Evolutionary conservation across 2,888 invertebrate species (phyloP).

Genomic region (Tetranychus truncatus): DNA sequence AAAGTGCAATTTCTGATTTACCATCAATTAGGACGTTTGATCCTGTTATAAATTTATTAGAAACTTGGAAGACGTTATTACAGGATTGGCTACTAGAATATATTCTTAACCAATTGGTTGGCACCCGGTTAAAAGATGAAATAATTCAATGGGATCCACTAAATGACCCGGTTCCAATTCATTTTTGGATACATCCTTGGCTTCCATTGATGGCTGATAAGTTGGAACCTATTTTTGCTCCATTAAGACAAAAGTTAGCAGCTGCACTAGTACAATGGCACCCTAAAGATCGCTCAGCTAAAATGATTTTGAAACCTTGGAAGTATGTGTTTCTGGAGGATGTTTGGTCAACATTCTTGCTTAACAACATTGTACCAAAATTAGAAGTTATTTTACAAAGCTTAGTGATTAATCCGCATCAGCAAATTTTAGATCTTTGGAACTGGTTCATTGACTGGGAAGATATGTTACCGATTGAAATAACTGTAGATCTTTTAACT

Average conservation of each 20-base stretch:
- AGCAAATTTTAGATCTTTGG: slow-evolving; percentile 66
- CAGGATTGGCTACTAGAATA: slow-evolving; percentile 67
- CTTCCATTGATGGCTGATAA: slow-evolving; percentile 52
- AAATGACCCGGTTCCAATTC: slow-evolving; percentile 81
- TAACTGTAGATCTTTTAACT: slow-evolving; percentile 60
- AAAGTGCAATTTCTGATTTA: slow-evolving; percentile 35
- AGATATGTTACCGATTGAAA: slow-evolving; percentile 56
- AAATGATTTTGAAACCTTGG: slow-evolving; percentile 82
- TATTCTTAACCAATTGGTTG: slow-evolving; percentile 57
- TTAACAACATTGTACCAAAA: slow-evolving; percentile 74
- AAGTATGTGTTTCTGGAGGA: slow-evolving; percentile 51
- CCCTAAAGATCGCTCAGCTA: slow-evolving; percentile 79
- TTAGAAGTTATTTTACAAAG: slow-evolving; percentile 48
- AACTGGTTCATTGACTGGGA: slow-evolving; percentile 87
- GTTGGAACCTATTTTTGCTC: slow-evolving; percentile 52
- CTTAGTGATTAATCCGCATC: slow-evolving; percentile 51
- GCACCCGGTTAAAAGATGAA: slow-evolving; percentile 47
- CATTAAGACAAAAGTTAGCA: slow-evolving; percentile 75
- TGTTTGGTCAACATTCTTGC: slow-evolving; percentile 58
- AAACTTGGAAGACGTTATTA: slow-evolving; percentile 57
- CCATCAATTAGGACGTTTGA: slow-evolving; percentile 40
- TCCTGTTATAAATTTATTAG: slow-evolving; percentile 55
- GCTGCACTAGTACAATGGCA: slow-evolving; percentile 81
- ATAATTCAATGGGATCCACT: slow-evolving; percentile 87
- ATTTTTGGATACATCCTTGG: slow-evolving; percentile 96